A percentile compares a stretch with the other conserved stretches of the same genome.
Conservation (phyloP, 37 sponge, comb jelly and placozoan genomes). For the Aplysina aerophoba region DNA sequence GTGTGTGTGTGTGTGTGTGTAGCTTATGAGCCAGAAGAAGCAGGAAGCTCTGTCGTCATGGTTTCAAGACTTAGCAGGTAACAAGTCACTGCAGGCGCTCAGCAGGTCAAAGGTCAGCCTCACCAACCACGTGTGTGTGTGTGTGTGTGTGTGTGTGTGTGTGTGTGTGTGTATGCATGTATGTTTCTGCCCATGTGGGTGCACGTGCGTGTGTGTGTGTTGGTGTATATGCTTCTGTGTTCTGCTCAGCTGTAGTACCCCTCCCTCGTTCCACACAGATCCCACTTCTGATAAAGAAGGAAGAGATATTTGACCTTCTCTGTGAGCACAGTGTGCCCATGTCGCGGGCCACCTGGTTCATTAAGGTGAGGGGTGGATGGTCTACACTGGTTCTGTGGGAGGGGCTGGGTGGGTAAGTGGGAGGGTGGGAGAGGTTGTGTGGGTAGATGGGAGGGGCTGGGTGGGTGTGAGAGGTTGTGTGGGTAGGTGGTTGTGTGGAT, state of each 20-base stretch:
- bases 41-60: conserved; percentile 48
- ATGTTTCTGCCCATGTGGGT: neutral
- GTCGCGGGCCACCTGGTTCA: conserved; percentile 90
- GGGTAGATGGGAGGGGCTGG: neutral
- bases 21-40: conserved; percentile 48
- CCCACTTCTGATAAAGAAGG: conserved; percentile 84
- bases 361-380: conserved; percentile 65
- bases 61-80: conserved; percentile 86
- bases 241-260: too few relatives aligned
- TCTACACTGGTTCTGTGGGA: neutral
- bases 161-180: neutral
- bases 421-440: too few relatives aligned
- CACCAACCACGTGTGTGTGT: too few relatives aligned
- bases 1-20: neutral
- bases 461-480: neutral
- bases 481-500: neutral
- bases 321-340: conserved; percentile 89
- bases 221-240: conserved; percentile 13
- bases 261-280: conserved; percentile 47
- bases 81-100: conserved; percentile 59
- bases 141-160: neutral
- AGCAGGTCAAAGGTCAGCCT: conserved; percentile 52
- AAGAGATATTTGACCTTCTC: conserved; percentile 89
- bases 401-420: neutral
- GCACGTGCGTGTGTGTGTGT: conserved; percentile 28